Evolutionary conservation across 2,797 vertebrate species (phyloP), one percentile per base, ranked within the genome.

Genomic region (Perdix hodgsoniae): DNA sequence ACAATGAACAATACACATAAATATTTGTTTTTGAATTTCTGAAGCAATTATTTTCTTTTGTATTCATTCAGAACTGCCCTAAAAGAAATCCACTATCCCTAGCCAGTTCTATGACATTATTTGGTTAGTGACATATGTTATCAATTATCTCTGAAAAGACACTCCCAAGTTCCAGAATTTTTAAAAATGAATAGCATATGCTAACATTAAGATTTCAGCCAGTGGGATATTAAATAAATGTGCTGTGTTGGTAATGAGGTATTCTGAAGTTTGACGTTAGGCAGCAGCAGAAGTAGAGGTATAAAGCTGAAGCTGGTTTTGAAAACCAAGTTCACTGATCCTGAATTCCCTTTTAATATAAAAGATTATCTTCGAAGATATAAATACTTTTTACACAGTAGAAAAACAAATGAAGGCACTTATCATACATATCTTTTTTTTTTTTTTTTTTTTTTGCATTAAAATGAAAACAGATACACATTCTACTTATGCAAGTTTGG

Each of bases 311-410:
- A 95, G 47, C 15, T 96, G 92, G 96, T 97, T 97, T 97, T 97
- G 96, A 96, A 95, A 97, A 96, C 96, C 94, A 97, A 95, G 78
- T 96, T 96, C 93, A 96, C 87, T 75, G 85, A 84, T 95, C 64
- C 57, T 88, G 94, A 95, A 95, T 97, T 93, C 84, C 90, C 97
- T 98, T 98, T 98, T 97, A 98, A 98, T 97, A 97, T 97, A 98
- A 98, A 98, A 98, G 97, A 94, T 75, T 96, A 95, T 83, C 70
- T 92, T 97, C 47, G 95, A 96, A 85, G 65, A 84, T 85, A 96
- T 96, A 97, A 97, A 98, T 95, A 97, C 88, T 96, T 94, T 97
- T 95, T 94, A 96, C 90, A 96, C 75, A 92, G 71, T 91, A 94
- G 67, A 95, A 96, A 95, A 97, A 96, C 85, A 94, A 97, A 92